A percentile compares a stretch with the other conserved stretches of the same genome.
Evolutionary conservation across 2,113 vertebrate genomes (phyloP).

Genomic region (Acrocephalus kingi): DNA sequence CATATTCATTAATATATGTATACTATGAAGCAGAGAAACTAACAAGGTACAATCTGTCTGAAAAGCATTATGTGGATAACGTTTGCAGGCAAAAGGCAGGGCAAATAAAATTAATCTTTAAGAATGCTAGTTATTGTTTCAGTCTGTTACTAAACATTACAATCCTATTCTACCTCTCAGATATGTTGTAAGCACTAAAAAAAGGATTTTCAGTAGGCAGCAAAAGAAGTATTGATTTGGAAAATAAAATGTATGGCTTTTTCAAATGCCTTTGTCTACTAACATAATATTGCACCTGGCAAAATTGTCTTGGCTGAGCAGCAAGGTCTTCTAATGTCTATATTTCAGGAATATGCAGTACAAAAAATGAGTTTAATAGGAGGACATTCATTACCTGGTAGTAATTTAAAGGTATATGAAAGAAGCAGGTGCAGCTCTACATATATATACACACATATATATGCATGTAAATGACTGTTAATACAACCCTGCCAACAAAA

Average conservation of each 20-base stretch:
- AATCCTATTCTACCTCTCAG: slow-evolving; percentile 49
- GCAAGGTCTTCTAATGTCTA: slow-evolving; percentile 51
- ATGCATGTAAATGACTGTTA: slow-evolving; percentile 17
- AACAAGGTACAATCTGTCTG: slow-evolving; percentile 41
- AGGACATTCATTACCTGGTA: slow-evolving; percentile 33
- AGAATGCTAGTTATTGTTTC: slow-evolving; percentile 56
- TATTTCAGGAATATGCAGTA: slow-evolving; percentile 50
- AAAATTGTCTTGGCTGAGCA: slow-evolving; percentile 18
- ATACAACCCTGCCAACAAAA: slow-evolving; percentile 12
- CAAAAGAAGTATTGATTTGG: slow-evolving; percentile 64
- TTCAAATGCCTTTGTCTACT: slow-evolving; percentile 61
- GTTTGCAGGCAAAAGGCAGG: slow-evolving; percentile 43
- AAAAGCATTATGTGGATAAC: slow-evolving; percentile 26
- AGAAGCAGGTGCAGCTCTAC: slow-evolving; percentile 50
- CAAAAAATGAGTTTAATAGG: slow-evolving; percentile 6
- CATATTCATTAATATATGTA: slow-evolving; percentile 30
- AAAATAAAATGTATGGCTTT: slow-evolving; percentile 63
- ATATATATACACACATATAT: slow-evolving; percentile 7
- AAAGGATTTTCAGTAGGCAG: slow-evolving; percentile 39
- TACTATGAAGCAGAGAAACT: slow-evolving; percentile 39
- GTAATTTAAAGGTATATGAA: slow-evolving; percentile 41
- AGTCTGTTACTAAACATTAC: slow-evolving; percentile 54
- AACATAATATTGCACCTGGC: slow-evolving; percentile 47
- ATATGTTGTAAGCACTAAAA: slow-evolving; percentile 33
- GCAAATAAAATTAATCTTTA: slow-evolving; percentile 50